Conservation (phyloP, 2,888 invertebrate species). For the Chouioia cunea region DNA sequence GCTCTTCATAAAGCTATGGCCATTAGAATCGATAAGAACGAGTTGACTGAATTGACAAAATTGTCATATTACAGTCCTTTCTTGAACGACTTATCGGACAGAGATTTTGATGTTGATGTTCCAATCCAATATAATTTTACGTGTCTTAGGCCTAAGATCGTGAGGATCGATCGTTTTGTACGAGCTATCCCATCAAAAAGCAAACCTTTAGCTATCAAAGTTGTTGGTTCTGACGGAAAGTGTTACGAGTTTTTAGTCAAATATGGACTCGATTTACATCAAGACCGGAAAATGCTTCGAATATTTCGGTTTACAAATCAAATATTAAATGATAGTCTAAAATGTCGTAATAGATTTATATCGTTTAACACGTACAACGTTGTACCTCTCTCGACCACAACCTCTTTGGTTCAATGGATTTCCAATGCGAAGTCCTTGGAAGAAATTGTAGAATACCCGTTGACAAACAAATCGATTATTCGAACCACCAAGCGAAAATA, state of each 20-base stretch:
- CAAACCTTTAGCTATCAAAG: constrained; percentile 75
- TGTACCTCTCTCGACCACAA: constrained; percentile 73
- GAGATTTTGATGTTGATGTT: constrained; percentile 72
- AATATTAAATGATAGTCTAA: constrained; percentile 70
- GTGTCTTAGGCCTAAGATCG: constrained; percentile 73
- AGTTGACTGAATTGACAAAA: not conserved
- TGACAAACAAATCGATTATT: constrained; percentile 35
- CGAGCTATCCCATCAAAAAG: constrained; percentile 72
- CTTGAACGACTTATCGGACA: constrained; percentile 71
- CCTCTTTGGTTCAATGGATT: constrained; percentile 80
- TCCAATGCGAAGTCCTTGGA: constrained; percentile 73
- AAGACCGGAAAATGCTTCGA: constrained; percentile 81
- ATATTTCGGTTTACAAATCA: constrained; percentile 78
- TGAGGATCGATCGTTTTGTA: constrained; percentile 74
- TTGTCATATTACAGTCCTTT: constrained; percentile 74
- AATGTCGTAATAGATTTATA: constrained; percentile 71
- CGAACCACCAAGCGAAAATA: constrained; percentile 52
- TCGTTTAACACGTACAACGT: constrained; percentile 76
- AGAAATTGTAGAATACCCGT: constrained; percentile 67
- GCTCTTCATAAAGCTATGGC: not conserved
- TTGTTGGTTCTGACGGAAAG: constrained; percentile 78
- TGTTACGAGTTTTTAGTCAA: constrained; percentile 78
- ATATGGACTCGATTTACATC: constrained; percentile 80
- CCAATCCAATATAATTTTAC: constrained; percentile 77
- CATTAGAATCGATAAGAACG: not conserved